Percentiles rank a stretch among this genome's conserved stretches.
phyloP scores from a whole-genome alignment of 2,888 invertebrate genomes.

The Hydraecia micacea region DNA sequence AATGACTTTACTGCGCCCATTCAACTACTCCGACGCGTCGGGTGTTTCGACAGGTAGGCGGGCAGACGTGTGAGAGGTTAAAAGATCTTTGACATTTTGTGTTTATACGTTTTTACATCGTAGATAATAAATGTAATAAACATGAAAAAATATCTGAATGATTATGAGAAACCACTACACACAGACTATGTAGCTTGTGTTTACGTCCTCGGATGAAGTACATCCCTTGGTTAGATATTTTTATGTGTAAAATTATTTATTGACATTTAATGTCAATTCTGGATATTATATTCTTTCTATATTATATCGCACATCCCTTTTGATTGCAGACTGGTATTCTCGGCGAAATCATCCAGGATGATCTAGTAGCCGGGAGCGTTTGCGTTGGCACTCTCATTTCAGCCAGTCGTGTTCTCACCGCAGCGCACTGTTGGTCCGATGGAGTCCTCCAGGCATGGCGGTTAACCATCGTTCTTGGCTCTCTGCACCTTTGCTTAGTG shows the following conservation, averaged over 20 bases:
- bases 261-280: no score
- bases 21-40: no score
- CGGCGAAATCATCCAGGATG: conserved; percentile 1
- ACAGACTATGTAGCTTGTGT: not conserved
- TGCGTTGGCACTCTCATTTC: conserved; percentile 75
- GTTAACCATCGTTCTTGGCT: conserved; percentile 76
- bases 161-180: not conserved
- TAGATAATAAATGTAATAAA: not conserved
- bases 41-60: no score
- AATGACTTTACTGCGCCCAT: no score
- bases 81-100: not conserved
- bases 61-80: no score
- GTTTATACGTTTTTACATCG: not conserved
- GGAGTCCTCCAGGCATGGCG: conserved; percentile 74
- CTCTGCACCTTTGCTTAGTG: conserved; percentile 72
- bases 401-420: conserved; percentile 74
- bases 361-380: conserved; percentile 44
- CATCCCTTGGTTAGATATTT: not conserved
- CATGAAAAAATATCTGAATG: not conserved
- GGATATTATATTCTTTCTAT: not conserved
- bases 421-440: conserved; percentile 82
- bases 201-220: not conserved
- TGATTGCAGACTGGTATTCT: conserved; percentile 42
- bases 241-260: no score
- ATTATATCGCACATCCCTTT: not conserved